Evolutionary conservation across 2,888 invertebrate species (phyloP), one percentile per base, ranked within the genome.

Genomic region (Thumatha senex): DNA sequence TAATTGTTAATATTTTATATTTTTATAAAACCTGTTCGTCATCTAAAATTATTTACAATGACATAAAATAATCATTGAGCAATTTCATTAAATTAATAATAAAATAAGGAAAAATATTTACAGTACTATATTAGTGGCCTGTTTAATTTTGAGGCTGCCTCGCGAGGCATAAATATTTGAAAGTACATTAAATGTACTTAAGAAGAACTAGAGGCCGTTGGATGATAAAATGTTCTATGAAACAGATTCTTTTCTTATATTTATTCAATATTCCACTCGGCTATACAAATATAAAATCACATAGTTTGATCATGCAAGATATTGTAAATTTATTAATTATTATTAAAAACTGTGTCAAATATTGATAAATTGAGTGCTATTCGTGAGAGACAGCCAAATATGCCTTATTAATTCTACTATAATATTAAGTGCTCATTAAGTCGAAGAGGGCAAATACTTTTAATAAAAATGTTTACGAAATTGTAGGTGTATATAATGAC

Each of bases 51-150:
- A 35, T 45, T n/a, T 38, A 45, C 36, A 45, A n/a, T 38, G 30
- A 30, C 34, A 24, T 49, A 51, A 63, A 72, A 76, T 67, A 79
- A 76, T 74, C 77, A 73, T 81, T 82, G 80, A 81, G 81, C 81
- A 81, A 80, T 70, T 70, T 66, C 69, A 58, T 70, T 51, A 55
- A 63, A 70, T 67, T 63, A 66, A 49, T 62, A 60, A 59, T 66
- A 50, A 51, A 57, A 61, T 59, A 61, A 14, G 14, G 1, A 56
- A n/a, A 58, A 72, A 68, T 72, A 72, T 72, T 63, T 72, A 69
- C 70, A 71, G 35, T 63, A 51, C 11, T 31, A 31, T 31, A 24
- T 4, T 44, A 60, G 40, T 46, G 58, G 58, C 47, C 54, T 59
- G 55, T 50, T 46, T 54, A 5, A 15, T 18, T 11, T 33, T n/a